phyloP scores from a whole-genome alignment of 1,140 invertebrate species.

The Drosophila neocordata region DNA sequence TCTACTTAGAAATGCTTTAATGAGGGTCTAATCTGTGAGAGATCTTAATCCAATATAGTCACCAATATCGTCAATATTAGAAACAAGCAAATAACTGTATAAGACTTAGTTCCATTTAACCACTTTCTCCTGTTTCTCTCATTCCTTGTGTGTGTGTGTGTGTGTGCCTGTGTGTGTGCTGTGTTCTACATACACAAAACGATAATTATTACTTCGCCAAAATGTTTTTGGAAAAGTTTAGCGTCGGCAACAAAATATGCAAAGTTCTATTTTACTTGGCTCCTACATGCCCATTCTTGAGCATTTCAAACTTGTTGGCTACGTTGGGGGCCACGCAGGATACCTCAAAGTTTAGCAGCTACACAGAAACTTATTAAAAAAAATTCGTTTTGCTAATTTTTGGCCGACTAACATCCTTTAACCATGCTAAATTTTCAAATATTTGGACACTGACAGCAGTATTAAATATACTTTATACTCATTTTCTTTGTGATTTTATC shows the following conservation, averaged over 20 bases:
- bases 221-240: slow-evolving; percentile 47
- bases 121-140: neutral
- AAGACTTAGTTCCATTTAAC: neutral
- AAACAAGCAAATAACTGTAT: slow-evolving; percentile 20
- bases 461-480: neutral
- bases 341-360: neutral
- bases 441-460: no score
- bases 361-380: neutral
- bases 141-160: neutral
- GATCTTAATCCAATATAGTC: slow-evolving; percentile 15
- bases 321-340: neutral
- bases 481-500: no score
- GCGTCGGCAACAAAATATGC: slow-evolving; percentile 76
- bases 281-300: neutral
- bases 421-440: no score
- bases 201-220: slow-evolving; percentile 53
- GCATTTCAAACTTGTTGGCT: neutral
- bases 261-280: slow-evolving; percentile 80
- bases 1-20: no score
- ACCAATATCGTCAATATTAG: slow-evolving; percentile 22
- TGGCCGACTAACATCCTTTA: neutral
- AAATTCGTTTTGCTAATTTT: neutral
- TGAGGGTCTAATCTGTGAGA: no score
- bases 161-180: slow-evolving; percentile 17
- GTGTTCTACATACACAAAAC: slow-evolving; percentile 37